Conservation (phyloP, 1,140 invertebrate species). For the Orchestia grillus region DNA sequence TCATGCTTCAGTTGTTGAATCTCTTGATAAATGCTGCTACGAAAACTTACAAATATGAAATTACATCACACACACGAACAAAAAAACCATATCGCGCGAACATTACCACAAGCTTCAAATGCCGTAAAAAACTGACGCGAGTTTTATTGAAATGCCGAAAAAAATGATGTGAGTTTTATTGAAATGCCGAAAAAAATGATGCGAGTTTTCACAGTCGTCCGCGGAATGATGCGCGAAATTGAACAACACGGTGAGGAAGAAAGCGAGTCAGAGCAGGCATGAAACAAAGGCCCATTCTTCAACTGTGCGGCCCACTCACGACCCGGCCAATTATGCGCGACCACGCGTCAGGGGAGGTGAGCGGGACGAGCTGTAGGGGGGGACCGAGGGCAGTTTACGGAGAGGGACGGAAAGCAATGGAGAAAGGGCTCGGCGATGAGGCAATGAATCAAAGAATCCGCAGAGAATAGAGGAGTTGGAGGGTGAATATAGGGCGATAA, state of each 20-base stretch:
- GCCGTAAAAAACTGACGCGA: neutral
- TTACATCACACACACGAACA: too few species aligned
- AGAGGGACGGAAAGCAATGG: neutral
- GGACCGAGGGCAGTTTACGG: neutral
- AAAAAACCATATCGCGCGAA: too few species aligned
- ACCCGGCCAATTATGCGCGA: neutral
- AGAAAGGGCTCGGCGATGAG: neutral
- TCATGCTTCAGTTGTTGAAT: too few species aligned
- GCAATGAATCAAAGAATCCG: neutral
- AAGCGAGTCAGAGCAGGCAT: neutral
- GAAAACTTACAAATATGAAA: too few species aligned
- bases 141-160: neutral
- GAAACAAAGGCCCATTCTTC: conserved; percentile 11
- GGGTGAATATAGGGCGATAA: neutral
- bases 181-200: neutral
- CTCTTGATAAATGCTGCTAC: too few species aligned
- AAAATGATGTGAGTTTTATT: neutral
- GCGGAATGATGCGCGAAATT: too few species aligned
- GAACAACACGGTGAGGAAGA: neutral
- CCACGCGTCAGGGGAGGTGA: neutral
- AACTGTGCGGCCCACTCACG: neutral
- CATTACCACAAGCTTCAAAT: neutral
- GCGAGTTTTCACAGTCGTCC: too few species aligned
- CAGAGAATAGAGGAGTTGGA: neutral
- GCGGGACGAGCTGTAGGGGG: neutral